These are phyloP conservation scores for Danionella cerebrum DNA, from an alignment of 2,113 vertebrate genomes.

Conservation along the genomic window DNA sequence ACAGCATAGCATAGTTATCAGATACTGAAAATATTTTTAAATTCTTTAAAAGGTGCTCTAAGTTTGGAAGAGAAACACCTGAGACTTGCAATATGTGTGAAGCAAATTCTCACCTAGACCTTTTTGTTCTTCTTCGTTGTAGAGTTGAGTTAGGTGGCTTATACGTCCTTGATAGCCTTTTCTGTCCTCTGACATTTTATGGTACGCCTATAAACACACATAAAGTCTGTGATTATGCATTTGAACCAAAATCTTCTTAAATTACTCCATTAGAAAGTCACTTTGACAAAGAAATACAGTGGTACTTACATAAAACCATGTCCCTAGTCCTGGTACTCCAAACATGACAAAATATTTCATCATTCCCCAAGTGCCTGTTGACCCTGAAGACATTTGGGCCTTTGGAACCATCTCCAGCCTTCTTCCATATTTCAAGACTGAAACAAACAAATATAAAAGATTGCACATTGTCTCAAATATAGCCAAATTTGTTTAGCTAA, in stretches of 20 bases:
- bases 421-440: conserved; percentile 54
- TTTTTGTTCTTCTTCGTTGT: no score
- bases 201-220: conserved; percentile 48
- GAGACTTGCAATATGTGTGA: no score
- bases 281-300: not conserved
- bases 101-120: conserved; percentile 31
- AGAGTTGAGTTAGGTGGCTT: conserved; percentile 43
- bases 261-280: no score
- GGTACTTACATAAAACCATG: conserved; percentile 71
- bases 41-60: no score
- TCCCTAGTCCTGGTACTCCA: conserved; percentile 67
- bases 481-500: no score
- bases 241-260: no score
- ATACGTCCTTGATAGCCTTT: conserved; percentile 54
- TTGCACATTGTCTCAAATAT: not conserved
- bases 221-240: no score
- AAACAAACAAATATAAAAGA: not conserved
- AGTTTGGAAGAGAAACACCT: no score
- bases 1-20: not conserved
- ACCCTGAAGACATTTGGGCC: conserved; percentile 69
- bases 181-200: conserved; percentile 48
- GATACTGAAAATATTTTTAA: no score
- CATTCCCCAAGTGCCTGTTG: conserved; percentile 63
- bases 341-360: conserved; percentile 72
- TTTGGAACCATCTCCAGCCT: conserved; percentile 41